Conservation (phyloP, 2,113 vertebrate genomes). For the Callocephalon fimbriatum region DNA sequence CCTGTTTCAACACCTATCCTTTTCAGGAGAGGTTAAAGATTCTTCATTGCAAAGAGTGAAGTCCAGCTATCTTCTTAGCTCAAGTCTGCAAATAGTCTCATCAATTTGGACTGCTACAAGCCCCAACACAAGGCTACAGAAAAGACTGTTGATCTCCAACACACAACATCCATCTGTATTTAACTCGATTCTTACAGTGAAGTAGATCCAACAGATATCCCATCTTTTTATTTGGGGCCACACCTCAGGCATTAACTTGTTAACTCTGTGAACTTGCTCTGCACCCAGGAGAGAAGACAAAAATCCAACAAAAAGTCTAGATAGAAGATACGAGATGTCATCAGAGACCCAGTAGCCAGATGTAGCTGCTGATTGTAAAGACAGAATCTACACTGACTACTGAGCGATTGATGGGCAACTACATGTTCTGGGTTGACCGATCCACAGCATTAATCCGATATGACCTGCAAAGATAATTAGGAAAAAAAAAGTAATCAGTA, state of each 20-base stretch:
- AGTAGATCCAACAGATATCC: conserved; percentile 8
- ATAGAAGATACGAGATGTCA: conserved; percentile 80
- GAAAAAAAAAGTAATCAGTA: conserved; percentile 22
- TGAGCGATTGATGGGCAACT: conserved; percentile 89
- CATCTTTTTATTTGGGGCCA: conserved; percentile 24
- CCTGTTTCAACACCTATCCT: neutral
- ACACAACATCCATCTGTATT: neutral
- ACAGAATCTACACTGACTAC: conserved; percentile 99
- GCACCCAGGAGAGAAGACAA: conserved; percentile 69
- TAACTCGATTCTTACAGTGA: neutral
- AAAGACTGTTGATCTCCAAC: neutral
- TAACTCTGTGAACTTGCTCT: conserved; percentile 31
- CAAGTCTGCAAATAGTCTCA: neutral
- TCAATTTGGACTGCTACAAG: neutral
- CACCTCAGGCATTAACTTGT: neutral
- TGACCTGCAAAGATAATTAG: conserved; percentile 69
- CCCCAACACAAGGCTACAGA: neutral
- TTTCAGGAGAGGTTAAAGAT: neutral
- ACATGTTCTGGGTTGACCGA: conserved; percentile 22
- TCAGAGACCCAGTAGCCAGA: conserved; percentile 99
- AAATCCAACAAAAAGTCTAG: conserved; percentile 58
- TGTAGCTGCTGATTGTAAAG: conserved; percentile 97
- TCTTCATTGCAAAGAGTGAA: neutral
- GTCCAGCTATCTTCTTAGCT: neutral
- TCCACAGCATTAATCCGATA: neutral